Conservation (phyloP, 2,797 vertebrate species). For the Argentina silus region DNA sequence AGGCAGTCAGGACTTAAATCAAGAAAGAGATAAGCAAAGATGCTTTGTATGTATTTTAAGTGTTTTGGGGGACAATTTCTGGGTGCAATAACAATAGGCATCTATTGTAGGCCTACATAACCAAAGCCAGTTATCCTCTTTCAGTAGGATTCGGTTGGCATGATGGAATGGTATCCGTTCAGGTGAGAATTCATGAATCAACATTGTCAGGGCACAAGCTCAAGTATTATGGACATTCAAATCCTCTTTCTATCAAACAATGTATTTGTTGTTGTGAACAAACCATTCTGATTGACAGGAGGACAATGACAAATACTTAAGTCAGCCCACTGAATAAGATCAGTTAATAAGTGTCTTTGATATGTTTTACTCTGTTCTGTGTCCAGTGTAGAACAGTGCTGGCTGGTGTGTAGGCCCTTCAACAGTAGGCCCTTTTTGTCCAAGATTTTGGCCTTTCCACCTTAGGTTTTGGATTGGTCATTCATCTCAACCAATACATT, state of each 20-base stretch:
- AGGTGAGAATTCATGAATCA: neutral
- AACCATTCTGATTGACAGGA: neutral
- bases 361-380: neutral
- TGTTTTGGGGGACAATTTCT: neutral
- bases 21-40: neutral
- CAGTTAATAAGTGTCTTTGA: neutral
- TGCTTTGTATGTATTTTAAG: neutral
- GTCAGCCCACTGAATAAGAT: neutral
- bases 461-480: neutral
- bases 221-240: neutral
- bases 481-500: slow-evolving; percentile 18
- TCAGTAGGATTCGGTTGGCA: neutral
- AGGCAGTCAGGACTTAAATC: neutral
- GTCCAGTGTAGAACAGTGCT: neutral
- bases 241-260: neutral
- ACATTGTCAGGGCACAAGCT: neutral
- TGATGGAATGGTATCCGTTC: too few species aligned
- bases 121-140: neutral
- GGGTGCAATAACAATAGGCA: neutral
- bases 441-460: neutral
- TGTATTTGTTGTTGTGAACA: neutral
- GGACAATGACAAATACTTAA: neutral
- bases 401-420: slow-evolving; percentile 5
- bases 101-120: neutral
- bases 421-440: slow-evolving; percentile 8